Evolutionary conservation across 2,797 vertebrate genomes (phyloP), one percentile per base, ranked within the genome.

Genomic region (Eospalax fontanierii): DNA sequence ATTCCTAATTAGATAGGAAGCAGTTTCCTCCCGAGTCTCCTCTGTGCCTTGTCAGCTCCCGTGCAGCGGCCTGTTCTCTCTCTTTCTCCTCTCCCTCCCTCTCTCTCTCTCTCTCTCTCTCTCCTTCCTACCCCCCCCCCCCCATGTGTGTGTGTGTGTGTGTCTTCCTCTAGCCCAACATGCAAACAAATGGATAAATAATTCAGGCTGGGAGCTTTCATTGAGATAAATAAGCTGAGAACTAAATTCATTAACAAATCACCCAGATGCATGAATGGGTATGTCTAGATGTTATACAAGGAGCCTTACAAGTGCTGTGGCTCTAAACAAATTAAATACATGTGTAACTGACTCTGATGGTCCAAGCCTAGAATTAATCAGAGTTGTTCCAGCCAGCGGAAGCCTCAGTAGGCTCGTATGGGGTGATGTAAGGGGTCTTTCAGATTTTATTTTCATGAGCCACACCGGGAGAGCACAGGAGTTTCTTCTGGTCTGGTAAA

Each of bases 401-500:
- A 95, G 74, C 46, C 46, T 38, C 40, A 38, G 54, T 74, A 0
- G 19, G 43, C 71, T 92, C 66, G 68, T 84, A 84, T 79, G 54
- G 4, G 30, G 57, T 1, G 95, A 76, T 78, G 3, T 24, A 11
- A 82, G 93, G 78, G 54, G 82, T 50, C 82, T 85, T 95, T 97
- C 84, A 38, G 40, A 30, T 65, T 76, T 71, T 43, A 7, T 35
- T 43, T 35, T 43, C 7, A n/a, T 30, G 38, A 68, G 40, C 35
- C 16, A 10, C 8, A 43, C 19, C 33, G 15, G 26, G 4, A 26
- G 2, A 63, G 4, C 15, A 85, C 54, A 14, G 65, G 71, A 79
- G 87, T 94, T 66, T 87, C 92, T 92, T 80, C 80, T 91, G 61
- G 12, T 59, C 38, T 54, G 70, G 21, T 50, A 93, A 81, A 80